A percentile compares a stretch with the other conserved stretches of the same genome.
Conservation (phyloP, 1,140 invertebrate species). For the Eufriesea mexicana region DNA sequence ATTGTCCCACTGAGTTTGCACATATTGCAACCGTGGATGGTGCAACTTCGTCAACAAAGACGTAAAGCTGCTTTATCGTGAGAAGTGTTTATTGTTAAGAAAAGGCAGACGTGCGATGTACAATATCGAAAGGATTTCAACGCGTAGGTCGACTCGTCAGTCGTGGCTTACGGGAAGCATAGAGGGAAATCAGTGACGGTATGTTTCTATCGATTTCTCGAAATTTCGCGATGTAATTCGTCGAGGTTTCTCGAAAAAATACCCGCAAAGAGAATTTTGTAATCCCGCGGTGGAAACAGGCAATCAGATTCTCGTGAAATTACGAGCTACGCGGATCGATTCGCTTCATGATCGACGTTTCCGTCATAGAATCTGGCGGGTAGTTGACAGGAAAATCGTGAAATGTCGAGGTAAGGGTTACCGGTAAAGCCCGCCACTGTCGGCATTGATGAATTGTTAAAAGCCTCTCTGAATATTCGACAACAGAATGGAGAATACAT, state of each 20-base stretch:
- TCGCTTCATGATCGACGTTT: neutral
- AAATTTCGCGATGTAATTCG: neutral
- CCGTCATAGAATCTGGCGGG: constrained; percentile 1
- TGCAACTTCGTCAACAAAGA: constrained; percentile 16
- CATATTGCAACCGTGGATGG: constrained; percentile 1
- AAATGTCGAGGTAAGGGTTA: constrained; percentile 44
- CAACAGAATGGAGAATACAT: constrained; percentile 38
- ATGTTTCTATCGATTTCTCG: neutral
- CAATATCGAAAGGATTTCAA: neutral
- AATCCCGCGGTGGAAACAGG: neutral
- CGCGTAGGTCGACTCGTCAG: neutral
- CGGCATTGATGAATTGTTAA: constrained; percentile 50
- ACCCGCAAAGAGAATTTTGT: neutral
- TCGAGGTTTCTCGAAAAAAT: neutral
- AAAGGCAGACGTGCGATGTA: constrained; percentile 11
- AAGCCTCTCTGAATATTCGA: constrained; percentile 47
- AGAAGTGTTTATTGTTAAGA: constrained; percentile 27
- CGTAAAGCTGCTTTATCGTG: neutral
- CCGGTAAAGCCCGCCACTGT: constrained; percentile 12
- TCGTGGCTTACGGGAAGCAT: neutral
- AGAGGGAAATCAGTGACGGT: neutral
- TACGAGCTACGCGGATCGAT: neutral
- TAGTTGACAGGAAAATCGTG: constrained; percentile 38
- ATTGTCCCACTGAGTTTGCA: constrained; percentile 20
- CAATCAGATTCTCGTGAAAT: neutral